Evolutionary conservation across 1,140 invertebrate genomes (phyloP).

Genomic region (Saccostrea glomerata): DNA sequence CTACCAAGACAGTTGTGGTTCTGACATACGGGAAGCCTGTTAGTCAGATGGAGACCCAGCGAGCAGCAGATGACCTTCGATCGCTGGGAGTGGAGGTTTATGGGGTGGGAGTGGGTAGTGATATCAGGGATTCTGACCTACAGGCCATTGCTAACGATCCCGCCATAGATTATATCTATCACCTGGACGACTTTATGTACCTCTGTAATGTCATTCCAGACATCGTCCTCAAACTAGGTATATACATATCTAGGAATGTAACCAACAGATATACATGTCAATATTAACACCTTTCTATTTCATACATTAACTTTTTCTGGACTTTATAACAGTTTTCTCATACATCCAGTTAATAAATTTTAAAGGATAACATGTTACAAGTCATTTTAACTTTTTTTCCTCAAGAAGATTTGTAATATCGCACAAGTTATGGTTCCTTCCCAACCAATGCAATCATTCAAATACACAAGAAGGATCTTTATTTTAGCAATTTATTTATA

Average conservation of each 20-base stretch:
- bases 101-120: neutral
- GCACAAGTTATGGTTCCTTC: too few relatives aligned
- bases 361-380: too few relatives aligned
- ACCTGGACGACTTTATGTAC: conserved; percentile 5
- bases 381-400: neutral
- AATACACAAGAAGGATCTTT: too few relatives aligned
- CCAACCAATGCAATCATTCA: too few relatives aligned
- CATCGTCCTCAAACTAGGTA: conserved; percentile 3
- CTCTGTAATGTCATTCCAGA: conserved; percentile 3
- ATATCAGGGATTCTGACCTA: neutral
- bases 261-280: too few relatives aligned
- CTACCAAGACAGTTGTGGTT: neutral
- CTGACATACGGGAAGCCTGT: neutral
- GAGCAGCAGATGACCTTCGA: neutral
- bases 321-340: too few relatives aligned
- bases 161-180: neutral
- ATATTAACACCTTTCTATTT: too few relatives aligned
- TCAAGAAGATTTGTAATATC: too few relatives aligned
- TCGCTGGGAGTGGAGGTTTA: neutral
- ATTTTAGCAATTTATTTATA: too few relatives aligned
- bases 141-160: conserved; percentile 18
- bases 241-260: neutral
- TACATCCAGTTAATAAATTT: too few relatives aligned
- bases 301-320: too few relatives aligned
- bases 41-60: neutral